Evolutionary conservation across 64 coral and sea anemone genomes (phyloP).

Genomic region (Porites australiensis): DNA sequence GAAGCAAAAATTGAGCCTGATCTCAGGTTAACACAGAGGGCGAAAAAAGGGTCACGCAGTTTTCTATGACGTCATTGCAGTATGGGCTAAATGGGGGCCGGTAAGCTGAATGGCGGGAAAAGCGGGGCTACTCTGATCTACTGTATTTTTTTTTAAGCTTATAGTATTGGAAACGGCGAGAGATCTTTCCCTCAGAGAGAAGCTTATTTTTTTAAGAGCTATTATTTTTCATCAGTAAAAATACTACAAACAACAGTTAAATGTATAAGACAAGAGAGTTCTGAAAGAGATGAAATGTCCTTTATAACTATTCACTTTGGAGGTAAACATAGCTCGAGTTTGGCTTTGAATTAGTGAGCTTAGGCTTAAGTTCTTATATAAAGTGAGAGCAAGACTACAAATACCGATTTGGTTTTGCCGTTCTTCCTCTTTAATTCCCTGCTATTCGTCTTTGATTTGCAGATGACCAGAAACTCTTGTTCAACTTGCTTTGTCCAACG

Average conservation of each 20-base stretch:
- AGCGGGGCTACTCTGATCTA: not conserved
- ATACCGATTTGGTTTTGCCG: no score
- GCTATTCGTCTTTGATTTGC: not conserved
- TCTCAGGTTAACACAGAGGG: no score
- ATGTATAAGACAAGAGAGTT: not conserved
- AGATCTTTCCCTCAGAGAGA: no score
- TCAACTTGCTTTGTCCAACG: conserved; percentile 46
- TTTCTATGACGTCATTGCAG: conserved; percentile 35
- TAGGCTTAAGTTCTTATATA: no score
- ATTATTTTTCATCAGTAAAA: no score
- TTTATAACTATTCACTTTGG: conserved; percentile 47
- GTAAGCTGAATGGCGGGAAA: conserved; percentile 24
- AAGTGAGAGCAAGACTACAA: not conserved
- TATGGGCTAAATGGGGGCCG: no score
- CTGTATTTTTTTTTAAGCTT: no score
- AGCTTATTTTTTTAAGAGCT: no score
- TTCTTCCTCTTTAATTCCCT: no score
- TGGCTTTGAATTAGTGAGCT: not conserved
- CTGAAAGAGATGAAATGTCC: not conserved
- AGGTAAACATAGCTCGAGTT: not conserved
- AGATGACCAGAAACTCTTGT: conserved; percentile 59
- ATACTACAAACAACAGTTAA: not conserved
- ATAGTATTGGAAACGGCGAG: no score
- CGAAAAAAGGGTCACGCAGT: no score
- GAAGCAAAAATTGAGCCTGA: no score